Percentiles rank a stretch among this genome's conserved stretches.
Conservation (phyloP, 2,888 invertebrate species). For the Ennomos erosarius region DNA sequence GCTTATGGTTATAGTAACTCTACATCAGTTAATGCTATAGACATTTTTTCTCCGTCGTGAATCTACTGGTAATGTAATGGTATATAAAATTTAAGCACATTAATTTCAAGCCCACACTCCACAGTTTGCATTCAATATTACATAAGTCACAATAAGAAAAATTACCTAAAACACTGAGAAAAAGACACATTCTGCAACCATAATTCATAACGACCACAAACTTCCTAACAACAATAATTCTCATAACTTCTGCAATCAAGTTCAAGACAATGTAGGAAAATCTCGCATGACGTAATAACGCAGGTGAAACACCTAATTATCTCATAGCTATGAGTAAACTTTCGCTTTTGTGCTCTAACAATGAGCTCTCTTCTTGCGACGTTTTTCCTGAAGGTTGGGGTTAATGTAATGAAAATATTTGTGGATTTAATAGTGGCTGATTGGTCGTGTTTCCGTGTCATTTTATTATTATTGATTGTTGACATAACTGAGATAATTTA, state of each 20-base stretch:
- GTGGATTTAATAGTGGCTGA: conserved; percentile 23
- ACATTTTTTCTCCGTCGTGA: too few species aligned
- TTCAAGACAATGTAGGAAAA: conserved; percentile 78
- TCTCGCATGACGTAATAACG: conserved; percentile 68
- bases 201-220: conserved; percentile 20
- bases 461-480: too few species aligned
- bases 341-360: conserved; percentile 83
- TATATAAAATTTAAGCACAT: too few species aligned
- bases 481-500: too few species aligned
- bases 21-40: too few species aligned
- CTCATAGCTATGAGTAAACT: conserved; percentile 79
- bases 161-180: too few species aligned
- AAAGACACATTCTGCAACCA: neutral
- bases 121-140: too few species aligned
- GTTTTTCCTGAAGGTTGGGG: conserved; percentile 37
- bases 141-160: too few species aligned
- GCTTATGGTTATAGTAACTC: too few species aligned
- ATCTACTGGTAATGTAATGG: too few species aligned
- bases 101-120: too few species aligned
- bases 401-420: conserved; percentile 17
- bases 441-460: conserved; percentile 25
- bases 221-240: conserved; percentile 39
- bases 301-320: conserved; percentile 82
- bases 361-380: conserved; percentile 51
- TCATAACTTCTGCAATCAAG: conserved; percentile 47